Base-by-base conservation (phyloP, 2,888 invertebrate genomes). In the Eilema griseolum region DNA sequence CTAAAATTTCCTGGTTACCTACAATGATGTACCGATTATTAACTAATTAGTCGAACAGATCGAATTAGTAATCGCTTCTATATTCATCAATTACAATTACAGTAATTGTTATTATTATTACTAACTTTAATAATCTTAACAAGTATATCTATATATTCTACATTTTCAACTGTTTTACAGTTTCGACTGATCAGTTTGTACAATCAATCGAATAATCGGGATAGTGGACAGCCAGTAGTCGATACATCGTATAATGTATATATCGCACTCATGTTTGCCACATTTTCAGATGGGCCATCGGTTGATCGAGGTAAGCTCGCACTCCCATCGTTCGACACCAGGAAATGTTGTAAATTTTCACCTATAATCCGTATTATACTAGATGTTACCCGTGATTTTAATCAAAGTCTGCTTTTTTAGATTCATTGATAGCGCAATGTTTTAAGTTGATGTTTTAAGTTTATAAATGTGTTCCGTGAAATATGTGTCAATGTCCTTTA, bases 301-400 rank as follows among this genome's bases (percentile, higher is more conserved):
- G 87, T 90, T 83, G 91, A 92, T 79, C 88, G 92, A 95, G 95
- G 95, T 94, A 94, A 94, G 94, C 89, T 85, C 91, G 90, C 83
- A 81, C 89, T 88, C 78, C 82, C 88, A 90, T 89, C 83, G 83
- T 62, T 75, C 76, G 82, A 84, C 83, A 90, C 93, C 93, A 91
- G 92, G 93, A 92, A 93, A 93, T 93, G 82, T 89, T 85, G 86
- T 83, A 89, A 91, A 90, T 89, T 89, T 87, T 88, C 90, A 91
- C 90, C 87, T 80, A 71, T 80, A 70, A 72, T 76, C 74, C 74
- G 28, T 33, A 33, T 7, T 33, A 82, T 79, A 83, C 76, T 74
- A 81, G 78, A 77, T 81, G 72, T 80, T 77, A 83, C 77, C 72
- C 61, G 68, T 61, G 73, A 20, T 66, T 69, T 61, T 56, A 16